Evolutionary conservation across 2,797 vertebrate species (phyloP), one percentile per base, ranked within the genome.

Genomic region (Trichosurus vulpecula): DNA sequence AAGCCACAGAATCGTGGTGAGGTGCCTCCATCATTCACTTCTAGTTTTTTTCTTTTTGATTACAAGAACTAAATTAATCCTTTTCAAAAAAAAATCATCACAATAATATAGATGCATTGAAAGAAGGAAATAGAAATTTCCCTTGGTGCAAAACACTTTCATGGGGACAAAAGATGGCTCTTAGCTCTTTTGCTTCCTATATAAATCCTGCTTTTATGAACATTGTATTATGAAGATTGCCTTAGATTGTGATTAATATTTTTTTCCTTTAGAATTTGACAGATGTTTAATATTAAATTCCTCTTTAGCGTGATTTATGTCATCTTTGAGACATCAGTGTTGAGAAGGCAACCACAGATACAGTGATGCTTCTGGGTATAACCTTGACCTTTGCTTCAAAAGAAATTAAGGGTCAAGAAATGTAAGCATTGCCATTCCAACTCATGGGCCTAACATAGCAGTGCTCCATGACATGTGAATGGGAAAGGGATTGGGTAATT

Each of bases 231-330:
- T 41, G 95, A n/a, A 95, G 94, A 96, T 94, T 94, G 91, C 30
- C 96, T 98, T 94, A 93, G n/a, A 92, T n/a, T 96, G 61, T 55
- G 53, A 97, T 92, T 97, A 97, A 97, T 92, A 14, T 96, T 96
- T 97, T 96, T 95, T 94, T 95, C 95, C 95, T 97, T 98, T 96
- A 98, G 93, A 97, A 97, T 53, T 93, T 92, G 96, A 97, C 96
- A 98, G 97, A 97, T 98, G 91, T 96, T 97, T 98, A 97, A 97
- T 89, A 98, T 10, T 92, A 94, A 56, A 57, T 97, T 94, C 97
- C 92, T 90, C 93, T n/a, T 97, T 29, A 96, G 97, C 66, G 97
- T 94, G 89, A 97, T 97, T 96, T 97, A 95, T 93, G 92, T 94
- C 97, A 96, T 55, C 95, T 92, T 97, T 51, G 54, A 97, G 96